Conservation (phyloP, 2,113 vertebrate genomes). For the Mohoua ochrocephala region DNA sequence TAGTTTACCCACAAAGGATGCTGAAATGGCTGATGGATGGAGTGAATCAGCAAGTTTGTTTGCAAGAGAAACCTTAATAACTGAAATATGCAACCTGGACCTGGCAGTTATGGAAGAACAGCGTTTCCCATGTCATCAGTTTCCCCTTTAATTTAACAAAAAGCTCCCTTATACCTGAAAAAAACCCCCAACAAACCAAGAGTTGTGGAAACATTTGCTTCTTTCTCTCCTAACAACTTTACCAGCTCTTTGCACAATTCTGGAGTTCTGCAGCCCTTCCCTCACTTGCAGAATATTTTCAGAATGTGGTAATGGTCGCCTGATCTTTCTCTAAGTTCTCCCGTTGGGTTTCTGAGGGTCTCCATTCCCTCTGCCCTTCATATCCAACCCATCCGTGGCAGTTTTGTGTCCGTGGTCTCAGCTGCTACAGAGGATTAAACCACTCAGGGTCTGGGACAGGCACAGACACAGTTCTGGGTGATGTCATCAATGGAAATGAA, state of each 20-base stretch:
- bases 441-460: neutral
- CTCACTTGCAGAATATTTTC: neutral
- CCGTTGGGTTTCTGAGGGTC: neutral
- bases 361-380: neutral
- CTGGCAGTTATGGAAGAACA: neutral
- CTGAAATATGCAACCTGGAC: neutral
- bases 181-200: no score
- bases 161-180: neutral
- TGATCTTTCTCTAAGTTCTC: neutral
- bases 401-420: neutral
- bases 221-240: neutral
- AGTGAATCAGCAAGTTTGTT: neutral
- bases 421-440: neutral
- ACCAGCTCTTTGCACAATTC: neutral
- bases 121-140: neutral
- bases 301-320: fast-evolving
- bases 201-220: neutral
- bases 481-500: neutral
- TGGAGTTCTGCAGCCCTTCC: neutral
- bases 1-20: neutral
- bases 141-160: neutral
- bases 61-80: neutral
- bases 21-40: neutral
- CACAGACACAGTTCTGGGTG: neutral
- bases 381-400: neutral